A percentile compares a stretch with the other conserved stretches of the same genome.
These are phyloP conservation scores for Silurus meridionalis DNA, from an alignment of 2,113 vertebrate genomes.

Conservation along the genomic window DNA sequence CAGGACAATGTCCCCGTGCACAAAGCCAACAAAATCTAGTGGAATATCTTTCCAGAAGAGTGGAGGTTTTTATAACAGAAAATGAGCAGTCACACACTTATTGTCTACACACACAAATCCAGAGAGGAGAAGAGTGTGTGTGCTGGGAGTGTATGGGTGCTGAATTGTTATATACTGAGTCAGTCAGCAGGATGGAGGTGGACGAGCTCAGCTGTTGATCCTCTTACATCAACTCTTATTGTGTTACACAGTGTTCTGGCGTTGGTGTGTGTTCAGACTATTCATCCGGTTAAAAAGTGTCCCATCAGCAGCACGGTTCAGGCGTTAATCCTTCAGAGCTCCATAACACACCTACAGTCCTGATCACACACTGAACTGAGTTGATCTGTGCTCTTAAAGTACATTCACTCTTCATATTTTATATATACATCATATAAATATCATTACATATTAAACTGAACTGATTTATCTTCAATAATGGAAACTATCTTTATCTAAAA, in stretches of 20 bases:
- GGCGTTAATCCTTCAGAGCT: background rate
- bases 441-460: no score
- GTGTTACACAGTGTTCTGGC: background rate
- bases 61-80: no score
- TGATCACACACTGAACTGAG: background rate
- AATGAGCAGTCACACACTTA: no score
- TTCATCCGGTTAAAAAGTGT: background rate
- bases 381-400: background rate
- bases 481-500: background rate
- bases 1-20: no score
- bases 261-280: background rate
- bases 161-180: slow-evolving; percentile 10
- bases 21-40: no score
- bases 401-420: background rate
- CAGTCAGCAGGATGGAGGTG: background rate
- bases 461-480: background rate
- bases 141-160: background rate
- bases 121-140: background rate
- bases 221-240: background rate
- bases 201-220: background rate
- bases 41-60: no score
- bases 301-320: background rate
- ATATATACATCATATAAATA: background rate
- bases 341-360: background rate
- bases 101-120: background rate